A percentile compares a stretch with the other conserved stretches of the same genome.
These are phyloP conservation scores for Spicauda simplicius DNA, from an alignment of 2,888 invertebrate species.

Conservation along the genomic window DNA sequence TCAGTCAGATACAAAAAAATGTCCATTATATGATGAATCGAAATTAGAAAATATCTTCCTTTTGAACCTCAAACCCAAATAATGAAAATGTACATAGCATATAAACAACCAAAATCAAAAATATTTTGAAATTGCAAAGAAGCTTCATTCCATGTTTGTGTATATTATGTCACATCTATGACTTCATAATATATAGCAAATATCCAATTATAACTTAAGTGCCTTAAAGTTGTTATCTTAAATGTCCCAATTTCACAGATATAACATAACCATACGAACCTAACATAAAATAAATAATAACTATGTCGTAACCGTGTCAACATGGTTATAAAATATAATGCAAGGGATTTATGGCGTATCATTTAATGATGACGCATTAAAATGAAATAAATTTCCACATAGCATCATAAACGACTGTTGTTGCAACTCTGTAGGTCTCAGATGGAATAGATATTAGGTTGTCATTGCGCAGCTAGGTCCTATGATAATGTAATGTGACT, in stretches of 20 bases:
- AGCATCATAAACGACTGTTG: conserved; percentile 26
- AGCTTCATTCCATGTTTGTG: too few relatives aligned
- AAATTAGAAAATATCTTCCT: too few relatives aligned
- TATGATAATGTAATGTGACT: neutral
- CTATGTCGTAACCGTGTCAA: conserved; percentile 41
- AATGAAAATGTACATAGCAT: too few relatives aligned
- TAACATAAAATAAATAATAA: conserved; percentile 22
- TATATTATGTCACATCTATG: too few relatives aligned
- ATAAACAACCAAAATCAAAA: too few relatives aligned
- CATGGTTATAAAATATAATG: conserved; percentile 46
- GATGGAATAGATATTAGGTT: conserved; percentile 15
- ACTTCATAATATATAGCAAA: too few relatives aligned
- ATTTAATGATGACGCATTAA: conserved; percentile 45
- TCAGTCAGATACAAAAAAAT: too few relatives aligned
- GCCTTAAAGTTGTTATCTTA: neutral
- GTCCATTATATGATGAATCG: too few relatives aligned
- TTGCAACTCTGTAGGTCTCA: conserved; percentile 24
- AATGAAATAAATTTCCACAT: conserved; percentile 39
- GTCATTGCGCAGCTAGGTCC: conserved; percentile 7
- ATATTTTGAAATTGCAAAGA: too few relatives aligned
- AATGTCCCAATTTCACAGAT: neutral
- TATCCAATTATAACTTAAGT: neutral
- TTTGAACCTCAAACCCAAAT: too few relatives aligned
- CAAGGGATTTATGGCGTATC: conserved; percentile 45
- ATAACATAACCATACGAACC: neutral